phyloP scores from a whole-genome alignment of 64 coral and sea anemone genomes.

The Orbicella faveolata region DNA sequence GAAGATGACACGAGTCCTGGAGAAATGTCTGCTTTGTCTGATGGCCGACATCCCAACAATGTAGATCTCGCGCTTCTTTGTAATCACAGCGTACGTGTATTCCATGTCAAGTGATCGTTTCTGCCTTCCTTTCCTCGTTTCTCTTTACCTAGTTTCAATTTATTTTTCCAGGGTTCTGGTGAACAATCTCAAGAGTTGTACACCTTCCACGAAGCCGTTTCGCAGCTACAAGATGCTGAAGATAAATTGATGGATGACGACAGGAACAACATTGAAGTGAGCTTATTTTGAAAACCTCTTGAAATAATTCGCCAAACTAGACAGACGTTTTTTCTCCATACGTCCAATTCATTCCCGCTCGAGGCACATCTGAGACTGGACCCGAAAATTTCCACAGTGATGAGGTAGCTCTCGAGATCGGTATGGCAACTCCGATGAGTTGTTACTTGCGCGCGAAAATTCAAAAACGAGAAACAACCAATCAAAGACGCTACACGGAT shows the following conservation, averaged over 20 bases:
- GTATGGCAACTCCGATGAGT: too few relatives aligned
- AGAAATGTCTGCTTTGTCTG: conserved; percentile 23
- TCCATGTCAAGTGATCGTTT: too few relatives aligned
- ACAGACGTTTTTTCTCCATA: too few relatives aligned
- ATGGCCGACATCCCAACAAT: conserved; percentile 83
- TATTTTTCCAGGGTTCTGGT: conserved; percentile 69
- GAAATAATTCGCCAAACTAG: too few relatives aligned
- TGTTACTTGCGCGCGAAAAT: too few relatives aligned
- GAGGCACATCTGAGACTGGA: too few relatives aligned
- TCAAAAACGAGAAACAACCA: too few relatives aligned
- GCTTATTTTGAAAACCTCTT: not conserved
- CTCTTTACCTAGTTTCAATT: not conserved
- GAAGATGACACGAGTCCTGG: conserved; percentile 46
- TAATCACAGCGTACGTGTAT: conserved; percentile 82
- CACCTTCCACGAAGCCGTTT: conserved; percentile 94
- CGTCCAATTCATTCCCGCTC: too few relatives aligned
- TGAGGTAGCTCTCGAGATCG: too few relatives aligned
- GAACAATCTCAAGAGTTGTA: conserved; percentile 93
- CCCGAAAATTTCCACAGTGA: too few relatives aligned
- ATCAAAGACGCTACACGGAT: too few relatives aligned
- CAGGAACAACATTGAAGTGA: conserved; percentile 91
- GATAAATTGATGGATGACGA: conserved; percentile 93
- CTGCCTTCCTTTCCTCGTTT: too few relatives aligned
- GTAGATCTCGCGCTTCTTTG: conserved; percentile 88
- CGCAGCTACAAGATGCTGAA: conserved; percentile 93